These are phyloP conservation scores for Campoplex nolae DNA, from an alignment of 2,888 invertebrate species.

Conservation along the genomic window DNA sequence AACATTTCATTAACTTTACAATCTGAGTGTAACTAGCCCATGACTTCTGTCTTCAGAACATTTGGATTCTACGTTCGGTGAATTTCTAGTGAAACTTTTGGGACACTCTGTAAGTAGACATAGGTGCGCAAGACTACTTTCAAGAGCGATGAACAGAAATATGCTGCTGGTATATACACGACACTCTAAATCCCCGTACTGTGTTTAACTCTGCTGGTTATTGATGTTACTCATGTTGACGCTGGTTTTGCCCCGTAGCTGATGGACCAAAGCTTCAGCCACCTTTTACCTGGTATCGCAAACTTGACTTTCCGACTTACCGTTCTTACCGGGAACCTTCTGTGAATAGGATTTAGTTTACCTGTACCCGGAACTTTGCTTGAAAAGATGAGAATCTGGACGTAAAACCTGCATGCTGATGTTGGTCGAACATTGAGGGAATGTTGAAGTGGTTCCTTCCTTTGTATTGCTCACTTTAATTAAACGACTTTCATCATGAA, in stretches of 20 bases:
- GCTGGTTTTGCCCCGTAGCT: slow-evolving; percentile 51
- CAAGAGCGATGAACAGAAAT: slow-evolving; percentile 23
- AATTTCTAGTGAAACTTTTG: not conserved
- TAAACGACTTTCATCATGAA: not conserved
- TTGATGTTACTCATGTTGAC: slow-evolving; percentile 55
- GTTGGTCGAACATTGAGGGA: not conserved
- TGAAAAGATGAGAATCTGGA: not conserved
- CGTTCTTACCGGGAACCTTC: slow-evolving; percentile 36
- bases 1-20: too few species aligned
- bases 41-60: not conserved
- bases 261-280: slow-evolving; percentile 46
- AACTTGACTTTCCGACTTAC: slow-evolving; percentile 70
- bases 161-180: slow-evolving; percentile 12
- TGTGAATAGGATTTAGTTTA: slow-evolving; percentile 11
- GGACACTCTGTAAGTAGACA: not conserved
- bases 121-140: not conserved
- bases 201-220: slow-evolving; percentile 49
- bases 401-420: not conserved
- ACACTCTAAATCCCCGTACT: slow-evolving; percentile 27
- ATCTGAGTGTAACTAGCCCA: too few species aligned
- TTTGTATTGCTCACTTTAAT: not conserved
- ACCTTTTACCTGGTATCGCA: slow-evolving; percentile 65
- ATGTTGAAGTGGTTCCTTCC: not conserved
- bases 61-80: not conserved
- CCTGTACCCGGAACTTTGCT: slow-evolving; percentile 11